Percentiles rank a stretch among this genome's conserved stretches.
Conservation (phyloP, 2,888 invertebrate genomes). For the Sepioteuthis lessoniana region DNA sequence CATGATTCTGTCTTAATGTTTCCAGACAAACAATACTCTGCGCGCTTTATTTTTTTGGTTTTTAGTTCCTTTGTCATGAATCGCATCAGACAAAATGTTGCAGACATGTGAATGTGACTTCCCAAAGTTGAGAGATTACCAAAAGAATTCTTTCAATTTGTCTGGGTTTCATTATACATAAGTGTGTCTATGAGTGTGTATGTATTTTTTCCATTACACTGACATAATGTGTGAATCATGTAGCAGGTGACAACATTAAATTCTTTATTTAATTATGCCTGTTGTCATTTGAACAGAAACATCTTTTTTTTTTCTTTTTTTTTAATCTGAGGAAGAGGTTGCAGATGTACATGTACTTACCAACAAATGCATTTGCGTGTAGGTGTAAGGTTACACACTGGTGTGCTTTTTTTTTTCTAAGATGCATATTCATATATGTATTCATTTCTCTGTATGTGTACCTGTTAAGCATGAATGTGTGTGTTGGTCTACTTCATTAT, state of each 20-base stretch:
- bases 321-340: no score
- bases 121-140: background rate
- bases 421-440: no score
- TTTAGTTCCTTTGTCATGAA: background rate
- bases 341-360: no score
- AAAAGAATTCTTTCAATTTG: background rate
- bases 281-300: no score
- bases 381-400: no score
- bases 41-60: background rate
- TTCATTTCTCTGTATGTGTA: background rate
- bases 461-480: background rate
- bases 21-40: background rate
- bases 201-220: background rate
- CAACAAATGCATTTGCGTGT: no score
- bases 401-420: no score
- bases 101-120: background rate
- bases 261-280: no score
- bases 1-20: slow-evolving; percentile 33
- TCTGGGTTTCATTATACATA: background rate
- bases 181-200: background rate
- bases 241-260: no score
- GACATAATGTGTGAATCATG: no score
- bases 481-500: background rate
- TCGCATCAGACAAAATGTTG: background rate
- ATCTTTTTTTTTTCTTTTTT: no score